Evolutionary conservation across 2,113 vertebrate species (phyloP).

Genomic region (Lontra canadensis): DNA sequence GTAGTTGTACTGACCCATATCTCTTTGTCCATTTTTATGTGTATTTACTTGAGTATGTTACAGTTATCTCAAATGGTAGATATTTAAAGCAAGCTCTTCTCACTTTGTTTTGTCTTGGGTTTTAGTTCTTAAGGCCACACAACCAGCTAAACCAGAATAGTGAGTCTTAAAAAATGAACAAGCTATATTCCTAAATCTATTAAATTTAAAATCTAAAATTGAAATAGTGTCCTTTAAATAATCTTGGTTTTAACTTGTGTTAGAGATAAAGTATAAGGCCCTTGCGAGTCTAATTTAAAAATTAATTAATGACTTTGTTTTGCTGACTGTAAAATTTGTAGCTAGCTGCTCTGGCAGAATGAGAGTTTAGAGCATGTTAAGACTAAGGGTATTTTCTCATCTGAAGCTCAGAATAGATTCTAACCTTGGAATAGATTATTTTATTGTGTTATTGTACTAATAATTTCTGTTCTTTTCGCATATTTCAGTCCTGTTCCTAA

Average conservation of each 20-base stretch:
- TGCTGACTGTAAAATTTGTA: background rate
- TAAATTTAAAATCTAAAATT: conserved; percentile 53
- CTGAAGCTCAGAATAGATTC: background rate
- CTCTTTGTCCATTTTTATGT: conserved; percentile 1
- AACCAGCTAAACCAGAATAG: background rate
- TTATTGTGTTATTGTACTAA: conserved; percentile 29
- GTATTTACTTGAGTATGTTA: background rate
- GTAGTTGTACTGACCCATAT: background rate
- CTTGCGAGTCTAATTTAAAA: background rate
- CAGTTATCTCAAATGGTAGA: background rate
- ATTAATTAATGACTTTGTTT: conserved; percentile 27
- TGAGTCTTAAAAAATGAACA: background rate
- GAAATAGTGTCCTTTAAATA: background rate
- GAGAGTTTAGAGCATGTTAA: conserved; percentile 28
- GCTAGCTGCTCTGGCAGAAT: background rate
- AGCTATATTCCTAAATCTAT: background rate
- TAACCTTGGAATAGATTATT: background rate
- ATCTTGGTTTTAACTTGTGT: background rate
- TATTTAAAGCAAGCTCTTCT: conserved; percentile 4
- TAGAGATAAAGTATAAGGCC: background rate
- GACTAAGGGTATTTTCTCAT: background rate
- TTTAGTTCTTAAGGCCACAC: background rate
- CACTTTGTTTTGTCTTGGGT: background rate
- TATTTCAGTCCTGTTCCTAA: conserved; percentile 95
- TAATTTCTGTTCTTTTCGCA: conserved; percentile 51